Percentiles rank a stretch among this genome's conserved stretches.
These are phyloP conservation scores for Drosophila gunungcola DNA, from an alignment of 1,140 invertebrate genomes.

Conservation along the genomic window DNA sequence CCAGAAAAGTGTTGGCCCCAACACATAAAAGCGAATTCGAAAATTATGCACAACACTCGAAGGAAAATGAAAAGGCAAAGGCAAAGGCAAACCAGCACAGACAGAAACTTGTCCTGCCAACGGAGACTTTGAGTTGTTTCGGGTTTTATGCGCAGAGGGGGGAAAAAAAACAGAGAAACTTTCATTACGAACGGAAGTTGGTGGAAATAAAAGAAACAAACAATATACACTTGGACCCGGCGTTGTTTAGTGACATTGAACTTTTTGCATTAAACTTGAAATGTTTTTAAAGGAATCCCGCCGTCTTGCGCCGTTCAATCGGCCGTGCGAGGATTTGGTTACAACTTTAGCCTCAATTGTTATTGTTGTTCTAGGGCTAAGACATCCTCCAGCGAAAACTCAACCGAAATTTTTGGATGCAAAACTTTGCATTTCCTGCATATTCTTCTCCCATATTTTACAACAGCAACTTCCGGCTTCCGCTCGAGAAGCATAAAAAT, in stretches of 20 bases:
- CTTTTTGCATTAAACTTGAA: constrained; percentile 59
- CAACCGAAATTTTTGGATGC: constrained; percentile 37
- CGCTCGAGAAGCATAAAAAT: constrained; percentile 69
- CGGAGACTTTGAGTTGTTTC: constrained; percentile 32
- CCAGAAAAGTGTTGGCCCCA: constrained; percentile 29
- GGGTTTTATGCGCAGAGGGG: constrained; percentile 31
- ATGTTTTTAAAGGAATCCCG: constrained; percentile 64
- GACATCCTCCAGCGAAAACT: constrained; percentile 33
- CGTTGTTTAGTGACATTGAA: constrained; percentile 69
- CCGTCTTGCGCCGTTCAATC: constrained; percentile 28
- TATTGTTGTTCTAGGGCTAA: constrained; percentile 25
- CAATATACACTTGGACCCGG: constrained; percentile 33
- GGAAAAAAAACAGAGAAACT: constrained; percentile 35
- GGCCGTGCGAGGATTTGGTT: constrained; percentile 16
- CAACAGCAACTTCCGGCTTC: constrained; percentile 74
- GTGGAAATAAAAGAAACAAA: constrained; percentile 26
- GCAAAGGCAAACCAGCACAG: neutral
- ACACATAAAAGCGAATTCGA: constrained; percentile 75
- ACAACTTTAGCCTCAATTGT: constrained; percentile 29
- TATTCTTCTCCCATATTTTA: constrained; percentile 74
- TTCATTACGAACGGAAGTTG: constrained; percentile 36
- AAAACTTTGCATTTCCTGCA: constrained; percentile 81
- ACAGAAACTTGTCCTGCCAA: constrained; percentile 45
- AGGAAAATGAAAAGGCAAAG: constrained; percentile 2
- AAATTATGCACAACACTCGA: constrained; percentile 68